Base-by-base conservation (phyloP, 2,797 vertebrate genomes). In the Darevskia nairensis region DNA sequence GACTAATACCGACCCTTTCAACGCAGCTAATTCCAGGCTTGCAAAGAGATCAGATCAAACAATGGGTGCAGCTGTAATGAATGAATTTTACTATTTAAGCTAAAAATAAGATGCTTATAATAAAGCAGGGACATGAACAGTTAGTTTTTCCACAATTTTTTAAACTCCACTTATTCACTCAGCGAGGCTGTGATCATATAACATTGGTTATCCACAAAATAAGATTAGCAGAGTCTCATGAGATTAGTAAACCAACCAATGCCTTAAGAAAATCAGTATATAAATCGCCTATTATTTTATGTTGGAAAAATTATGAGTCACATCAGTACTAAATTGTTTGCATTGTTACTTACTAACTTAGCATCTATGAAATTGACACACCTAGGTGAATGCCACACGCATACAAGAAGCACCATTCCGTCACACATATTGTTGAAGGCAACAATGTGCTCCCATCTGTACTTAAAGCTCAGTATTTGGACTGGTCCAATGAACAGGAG, bases 111-210 rank as follows among this genome's bases (percentile, higher is more conserved):
- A 46, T 46, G 74, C 19, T 46, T 8, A 11, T n/a, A 29, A 69
- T 55, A 84, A 71, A 66, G 64, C 64, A 71, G 32, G 69, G 44
- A 15, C 9, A 77, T 44, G 64, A 84, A 19, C 39, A 66, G 29
- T 64, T 68, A 64, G 44, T 87, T 87, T 90, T 68, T 68, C 29
- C 41, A 50, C 72, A 74, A 68, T 76, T 89, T n/a, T 55, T 85
- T 32, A 66, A 66, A n/a, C 46, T 75, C 10, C 61, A 75, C 21
- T 32, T 84, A 72, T 44, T 84, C 50, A 35, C 15, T 4, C 9
- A 41, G 17, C 23, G 79, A 66, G 39, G 6, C 39, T 55, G 75
- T 29, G 8, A 4, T 80, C 25, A 23, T 80, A 29, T 78, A 64
- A 89, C 39, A 64, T 44, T 50, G 50, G 50, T 50, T 50, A 64